A percentile compares a stretch with the other conserved stretches of the same genome.
Conservation (phyloP, 2,888 invertebrate species). For the Herminia tarsipennalis region DNA sequence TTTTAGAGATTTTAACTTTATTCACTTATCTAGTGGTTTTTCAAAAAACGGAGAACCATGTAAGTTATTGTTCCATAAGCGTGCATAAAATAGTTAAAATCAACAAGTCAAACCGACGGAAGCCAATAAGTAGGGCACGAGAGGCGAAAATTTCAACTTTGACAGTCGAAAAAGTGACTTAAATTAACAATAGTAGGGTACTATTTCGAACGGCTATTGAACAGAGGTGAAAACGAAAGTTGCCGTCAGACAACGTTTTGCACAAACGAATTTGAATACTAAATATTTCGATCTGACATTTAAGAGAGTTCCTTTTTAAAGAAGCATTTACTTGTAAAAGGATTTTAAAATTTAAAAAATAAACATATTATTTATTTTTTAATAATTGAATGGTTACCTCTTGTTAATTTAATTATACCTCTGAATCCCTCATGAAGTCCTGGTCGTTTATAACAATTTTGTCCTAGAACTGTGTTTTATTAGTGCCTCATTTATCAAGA, state of each 20-base stretch:
- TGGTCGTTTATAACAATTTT: too few species aligned
- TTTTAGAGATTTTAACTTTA: too few species aligned
- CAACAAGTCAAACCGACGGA: constrained; percentile 73
- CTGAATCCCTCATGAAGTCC: too few species aligned
- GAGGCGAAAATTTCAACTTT: constrained; percentile 72
- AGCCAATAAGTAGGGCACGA: constrained; percentile 74
- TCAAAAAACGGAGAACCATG: constrained; percentile 25
- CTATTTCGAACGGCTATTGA: constrained; percentile 31
- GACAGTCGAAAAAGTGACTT: constrained; percentile 48
- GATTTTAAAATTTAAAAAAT: not conserved
- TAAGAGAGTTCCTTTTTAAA: constrained; percentile 40
- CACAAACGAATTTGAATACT: constrained; percentile 82
- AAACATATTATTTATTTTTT: not conserved
- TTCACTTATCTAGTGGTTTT: too few species aligned
- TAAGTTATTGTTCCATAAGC: constrained; percentile 55
- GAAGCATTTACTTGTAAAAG: constrained; percentile 15
- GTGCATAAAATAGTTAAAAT: constrained; percentile 73
- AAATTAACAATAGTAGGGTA: constrained; percentile 41
- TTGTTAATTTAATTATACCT: not conserved
- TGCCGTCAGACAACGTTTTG: constrained; percentile 68
- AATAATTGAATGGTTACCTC: not conserved
- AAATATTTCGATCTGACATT: constrained; percentile 57
- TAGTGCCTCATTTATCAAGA: too few species aligned
- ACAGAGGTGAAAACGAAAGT: constrained; percentile 79
- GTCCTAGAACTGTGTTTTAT: too few species aligned